Percentiles rank a stretch among this genome's conserved stretches.
These are phyloP conservation scores for Masnerella sp. DNA, from an alignment of 2,888 invertebrate genomes.

Conservation along the genomic window DNA sequence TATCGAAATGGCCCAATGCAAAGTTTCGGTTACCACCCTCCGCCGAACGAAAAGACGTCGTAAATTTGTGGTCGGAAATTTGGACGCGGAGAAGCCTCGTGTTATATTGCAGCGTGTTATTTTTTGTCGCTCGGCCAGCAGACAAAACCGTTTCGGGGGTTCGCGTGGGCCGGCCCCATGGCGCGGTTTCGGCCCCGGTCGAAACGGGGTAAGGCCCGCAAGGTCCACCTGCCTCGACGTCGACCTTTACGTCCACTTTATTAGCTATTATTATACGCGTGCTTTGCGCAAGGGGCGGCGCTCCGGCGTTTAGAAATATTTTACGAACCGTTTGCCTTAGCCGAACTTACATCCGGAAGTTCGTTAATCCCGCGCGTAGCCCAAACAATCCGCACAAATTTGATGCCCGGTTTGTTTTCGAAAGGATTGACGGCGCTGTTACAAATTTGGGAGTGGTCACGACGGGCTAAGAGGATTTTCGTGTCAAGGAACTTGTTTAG, in stretches of 20 bases:
- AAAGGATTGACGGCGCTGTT: slow-evolving; percentile 4
- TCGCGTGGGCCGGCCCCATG: slow-evolving; percentile 67
- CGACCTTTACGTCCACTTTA: slow-evolving; percentile 73
- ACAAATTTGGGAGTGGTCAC: too few species aligned
- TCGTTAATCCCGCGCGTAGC: slow-evolving; percentile 73
- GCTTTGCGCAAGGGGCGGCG: slow-evolving; percentile 61
- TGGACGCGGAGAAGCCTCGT: slow-evolving; percentile 44
- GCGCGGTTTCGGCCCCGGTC: slow-evolving; percentile 61
- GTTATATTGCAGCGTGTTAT: slow-evolving; percentile 59
- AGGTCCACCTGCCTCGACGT: slow-evolving; percentile 73
- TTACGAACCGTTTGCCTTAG: slow-evolving; percentile 69
- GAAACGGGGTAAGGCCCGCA: slow-evolving; percentile 67
- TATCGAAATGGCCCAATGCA: too few species aligned
- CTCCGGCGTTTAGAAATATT: slow-evolving; percentile 75
- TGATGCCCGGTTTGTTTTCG: slow-evolving; percentile 17
- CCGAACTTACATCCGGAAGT: slow-evolving; percentile 65
- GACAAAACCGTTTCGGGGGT: slow-evolving; percentile 64
- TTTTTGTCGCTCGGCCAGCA: slow-evolving; percentile 65
- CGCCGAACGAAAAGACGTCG: too few species aligned
- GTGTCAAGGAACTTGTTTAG: too few species aligned
- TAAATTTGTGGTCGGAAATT: slow-evolving; percentile 49
- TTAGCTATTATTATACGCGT: slow-evolving; percentile 76
- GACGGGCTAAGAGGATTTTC: too few species aligned
- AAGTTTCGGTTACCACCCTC: too few species aligned
- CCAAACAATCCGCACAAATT: slow-evolving; percentile 70